phyloP scores from a whole-genome alignment of 2,888 invertebrate genomes.

The Hyposoter dolosus region DNA sequence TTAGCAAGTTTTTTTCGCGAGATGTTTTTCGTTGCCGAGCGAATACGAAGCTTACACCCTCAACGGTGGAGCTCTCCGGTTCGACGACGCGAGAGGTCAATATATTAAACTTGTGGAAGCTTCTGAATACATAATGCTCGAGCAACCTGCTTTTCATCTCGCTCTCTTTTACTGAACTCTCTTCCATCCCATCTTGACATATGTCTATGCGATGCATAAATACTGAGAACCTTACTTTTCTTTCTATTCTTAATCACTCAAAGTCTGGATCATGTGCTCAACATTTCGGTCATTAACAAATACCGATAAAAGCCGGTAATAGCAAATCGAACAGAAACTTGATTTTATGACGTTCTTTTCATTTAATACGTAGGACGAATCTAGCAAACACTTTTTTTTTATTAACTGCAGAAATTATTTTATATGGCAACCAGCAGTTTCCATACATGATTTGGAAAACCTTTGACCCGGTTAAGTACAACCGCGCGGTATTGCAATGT shows the following conservation, averaged over 20 bases:
- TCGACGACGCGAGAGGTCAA: constrained; percentile 67
- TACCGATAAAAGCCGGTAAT: background rate
- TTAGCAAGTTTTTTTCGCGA: constrained; percentile 65
- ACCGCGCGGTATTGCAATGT: constrained; percentile 45
- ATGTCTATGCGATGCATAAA: background rate
- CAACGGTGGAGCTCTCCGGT: constrained; percentile 36
- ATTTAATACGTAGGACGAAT: background rate
- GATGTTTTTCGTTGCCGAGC: constrained; percentile 67
- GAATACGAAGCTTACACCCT: constrained; percentile 59
- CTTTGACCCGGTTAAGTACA: background rate
- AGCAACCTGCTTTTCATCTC: background rate
- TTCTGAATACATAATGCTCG: constrained; percentile 70
- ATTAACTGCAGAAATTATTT: background rate
- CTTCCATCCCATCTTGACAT: background rate
- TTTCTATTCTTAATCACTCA: constrained; percentile 26
- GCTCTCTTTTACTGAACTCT: background rate
- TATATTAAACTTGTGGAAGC: constrained; percentile 66
- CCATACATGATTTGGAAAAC: background rate
- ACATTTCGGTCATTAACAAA: background rate
- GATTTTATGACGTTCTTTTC: background rate
- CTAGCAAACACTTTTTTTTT: background rate
- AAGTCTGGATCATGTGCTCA: constrained; percentile 32
- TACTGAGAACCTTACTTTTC: background rate
- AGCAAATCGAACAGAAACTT: background rate
- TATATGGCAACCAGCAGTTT: background rate